Percentiles rank a stretch among this genome's conserved stretches.
These are phyloP conservation scores for Paedocypris sp. DNA, from an alignment of 2,113 vertebrate genomes.

Conservation along the genomic window DNA sequence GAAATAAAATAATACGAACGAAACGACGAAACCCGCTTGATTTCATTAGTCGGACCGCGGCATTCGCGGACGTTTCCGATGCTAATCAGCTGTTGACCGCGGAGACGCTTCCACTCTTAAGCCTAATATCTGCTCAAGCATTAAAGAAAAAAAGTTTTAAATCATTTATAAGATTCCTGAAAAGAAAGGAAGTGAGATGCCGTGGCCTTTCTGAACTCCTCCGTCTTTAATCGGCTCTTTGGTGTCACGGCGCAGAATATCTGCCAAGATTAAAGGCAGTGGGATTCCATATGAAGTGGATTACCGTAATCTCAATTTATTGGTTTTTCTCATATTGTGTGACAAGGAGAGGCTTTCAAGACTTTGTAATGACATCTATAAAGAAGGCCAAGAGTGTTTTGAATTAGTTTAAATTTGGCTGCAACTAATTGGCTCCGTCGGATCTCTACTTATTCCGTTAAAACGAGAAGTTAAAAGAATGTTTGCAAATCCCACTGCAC, in stretches of 20 bases:
- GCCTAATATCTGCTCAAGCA: background rate
- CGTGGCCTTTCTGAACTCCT: conserved; percentile 4
- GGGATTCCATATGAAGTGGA: conserved; percentile 42
- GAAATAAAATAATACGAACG: too few species aligned
- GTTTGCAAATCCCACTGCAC: too few species aligned
- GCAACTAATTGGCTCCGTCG: conserved; percentile 25
- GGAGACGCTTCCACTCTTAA: background rate
- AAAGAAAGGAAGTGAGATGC: conserved; percentile 14
- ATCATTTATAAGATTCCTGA: background rate
- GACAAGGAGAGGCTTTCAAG: conserved; percentile 33
- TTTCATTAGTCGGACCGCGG: background rate
- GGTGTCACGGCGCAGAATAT: conserved; percentile 36
- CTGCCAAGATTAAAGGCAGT: conserved; percentile 41
- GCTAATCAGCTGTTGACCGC: background rate
- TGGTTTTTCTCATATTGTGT: conserved; percentile 40
- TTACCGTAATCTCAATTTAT: conserved; percentile 49
- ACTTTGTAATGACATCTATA: conserved; percentile 44
- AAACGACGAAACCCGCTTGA: too few species aligned
- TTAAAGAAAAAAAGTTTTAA: background rate
- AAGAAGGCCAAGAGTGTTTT: conserved; percentile 1
- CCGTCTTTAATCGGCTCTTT: conserved; percentile 28
- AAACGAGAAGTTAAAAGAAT: too few species aligned
- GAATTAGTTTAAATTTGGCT: conserved; percentile 34
- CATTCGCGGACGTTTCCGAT: background rate
- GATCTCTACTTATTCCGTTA: too few species aligned